phyloP scores from a whole-genome alignment of 1,140 invertebrate genomes.

The Gonioctena quinquepunctata region DNA sequence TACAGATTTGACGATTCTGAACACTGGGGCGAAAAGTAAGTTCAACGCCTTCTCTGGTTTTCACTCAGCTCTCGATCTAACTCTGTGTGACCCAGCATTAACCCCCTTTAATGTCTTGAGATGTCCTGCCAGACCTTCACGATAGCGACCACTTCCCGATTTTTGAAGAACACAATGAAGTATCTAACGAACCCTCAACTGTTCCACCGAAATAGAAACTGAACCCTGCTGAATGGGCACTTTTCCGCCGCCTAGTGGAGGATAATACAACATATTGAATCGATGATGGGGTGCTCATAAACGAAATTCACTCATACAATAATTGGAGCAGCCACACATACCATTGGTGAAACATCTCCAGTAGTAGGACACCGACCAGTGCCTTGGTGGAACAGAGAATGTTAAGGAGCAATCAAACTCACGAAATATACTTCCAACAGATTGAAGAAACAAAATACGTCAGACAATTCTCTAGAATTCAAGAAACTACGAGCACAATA shows the following conservation, averaged over 20 bases:
- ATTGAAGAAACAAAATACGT: conserved; percentile 1
- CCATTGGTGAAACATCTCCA: background rate
- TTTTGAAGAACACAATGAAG: background rate
- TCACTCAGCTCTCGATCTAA: conserved; percentile 12
- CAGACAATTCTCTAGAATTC: conserved; percentile 10
- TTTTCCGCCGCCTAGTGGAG: background rate
- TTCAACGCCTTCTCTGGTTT: background rate
- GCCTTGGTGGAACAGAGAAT: conserved; percentile 14
- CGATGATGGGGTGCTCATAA: background rate
- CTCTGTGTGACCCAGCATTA: too few species aligned
- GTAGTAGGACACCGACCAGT: background rate
- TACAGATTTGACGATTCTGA: background rate
- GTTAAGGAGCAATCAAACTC: background rate
- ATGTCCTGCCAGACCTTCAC: background rate
- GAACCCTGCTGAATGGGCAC: background rate
- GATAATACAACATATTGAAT: background rate
- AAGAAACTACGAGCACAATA: conserved; percentile 3
- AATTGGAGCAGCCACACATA: background rate
- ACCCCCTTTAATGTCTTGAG: too few species aligned
- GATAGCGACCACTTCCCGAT: background rate
- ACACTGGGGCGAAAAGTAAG: background rate
- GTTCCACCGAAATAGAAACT: background rate
- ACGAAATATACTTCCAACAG: conserved; percentile 9
- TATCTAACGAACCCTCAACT: background rate
- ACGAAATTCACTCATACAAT: background rate